Evolutionary conservation across 2,113 vertebrate genomes (phyloP), one percentile per base, ranked within the genome.

Genomic region (Lynx canadensis): DNA sequence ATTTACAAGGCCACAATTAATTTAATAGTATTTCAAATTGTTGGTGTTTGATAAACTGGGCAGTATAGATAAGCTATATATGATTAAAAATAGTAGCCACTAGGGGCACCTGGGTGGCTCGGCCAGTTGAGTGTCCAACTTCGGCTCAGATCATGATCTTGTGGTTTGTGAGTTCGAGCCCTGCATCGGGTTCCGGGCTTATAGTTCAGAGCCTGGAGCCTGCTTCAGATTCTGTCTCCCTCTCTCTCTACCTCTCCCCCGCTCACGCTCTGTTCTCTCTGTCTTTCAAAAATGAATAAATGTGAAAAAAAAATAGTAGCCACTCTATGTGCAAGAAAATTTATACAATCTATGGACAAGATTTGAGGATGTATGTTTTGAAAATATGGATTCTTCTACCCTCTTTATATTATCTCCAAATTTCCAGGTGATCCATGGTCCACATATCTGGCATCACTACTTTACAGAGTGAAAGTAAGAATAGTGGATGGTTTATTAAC

Each of bases 1-100:
- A 84, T 81, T 88, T 91, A 68, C 1, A 88, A 86, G 55, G 41
- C 11, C 23, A 73, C 38, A 48, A 25, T 36, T 31, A 57, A 92
- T 81, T 94, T 94, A 87, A 93, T 50, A 85, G 10, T 6, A 81
- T 25, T 94, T 94, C 27, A 82, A 41, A 71, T 79, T 68, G 71
- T 57, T 89, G 21, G 4, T 45, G 71, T 97, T 86, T 95, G 57
- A 78, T 86, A 94, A 68, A 52, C 65, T 45, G 27, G 96, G 45
- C 52, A 93, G 10, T 23, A 65, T 14, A 66, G 66, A 29, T n/a
- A 79, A 80, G 82, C 65, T n/a, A 21, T 33, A 27, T 78, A 66
- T 91, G 36, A 55, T 91, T 84, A 78, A 71, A 94, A 83, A 93
- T 19, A 80, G 33, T 33, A 90, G 68, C 13, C 48, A 48, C 69